Evolutionary conservation across 2,797 vertebrate genomes (phyloP).

Genomic region (Malurus leucopterus): DNA sequence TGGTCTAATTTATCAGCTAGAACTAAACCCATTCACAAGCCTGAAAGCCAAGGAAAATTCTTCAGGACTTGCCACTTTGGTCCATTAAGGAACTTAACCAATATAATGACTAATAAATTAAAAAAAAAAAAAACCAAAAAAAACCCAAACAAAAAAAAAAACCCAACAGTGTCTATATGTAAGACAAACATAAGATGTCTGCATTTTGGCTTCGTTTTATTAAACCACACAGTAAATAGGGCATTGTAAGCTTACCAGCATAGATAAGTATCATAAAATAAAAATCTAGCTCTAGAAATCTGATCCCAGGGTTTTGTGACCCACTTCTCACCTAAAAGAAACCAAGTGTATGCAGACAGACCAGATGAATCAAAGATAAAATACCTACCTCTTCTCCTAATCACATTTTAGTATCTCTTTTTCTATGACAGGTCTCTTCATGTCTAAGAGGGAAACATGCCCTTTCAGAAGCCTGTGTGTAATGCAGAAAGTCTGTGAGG

Average conservation of each 20-base stretch:
- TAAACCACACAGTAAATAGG: not conserved
- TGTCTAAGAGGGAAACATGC: not conserved
- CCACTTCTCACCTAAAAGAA: conserved; percentile 1
- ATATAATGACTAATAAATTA: not conserved
- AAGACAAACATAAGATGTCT: not conserved
- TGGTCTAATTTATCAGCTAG: not conserved
- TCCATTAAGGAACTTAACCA: not conserved
- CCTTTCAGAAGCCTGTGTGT: not conserved
- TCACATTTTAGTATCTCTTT: not conserved
- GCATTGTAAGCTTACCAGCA: not conserved
- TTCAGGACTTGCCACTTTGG: not conserved
- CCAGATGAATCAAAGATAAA: not conserved
- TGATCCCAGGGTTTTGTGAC: not conserved
- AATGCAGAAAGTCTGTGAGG: not conserved
- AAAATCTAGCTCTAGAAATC: not conserved
- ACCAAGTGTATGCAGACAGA: not conserved
- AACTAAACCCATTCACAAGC: not conserved
- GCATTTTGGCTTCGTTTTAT: not conserved
- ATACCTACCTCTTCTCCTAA: not conserved
- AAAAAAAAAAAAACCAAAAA: not conserved
- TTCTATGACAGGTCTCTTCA: not conserved
- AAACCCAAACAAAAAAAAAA: not conserved
- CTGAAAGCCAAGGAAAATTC: not conserved
- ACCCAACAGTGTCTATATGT: not conserved
- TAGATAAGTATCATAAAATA: not conserved